Evolutionary conservation across 2,797 vertebrate species (phyloP).

Genomic region (Myoxocephalus aenaeus): DNA sequence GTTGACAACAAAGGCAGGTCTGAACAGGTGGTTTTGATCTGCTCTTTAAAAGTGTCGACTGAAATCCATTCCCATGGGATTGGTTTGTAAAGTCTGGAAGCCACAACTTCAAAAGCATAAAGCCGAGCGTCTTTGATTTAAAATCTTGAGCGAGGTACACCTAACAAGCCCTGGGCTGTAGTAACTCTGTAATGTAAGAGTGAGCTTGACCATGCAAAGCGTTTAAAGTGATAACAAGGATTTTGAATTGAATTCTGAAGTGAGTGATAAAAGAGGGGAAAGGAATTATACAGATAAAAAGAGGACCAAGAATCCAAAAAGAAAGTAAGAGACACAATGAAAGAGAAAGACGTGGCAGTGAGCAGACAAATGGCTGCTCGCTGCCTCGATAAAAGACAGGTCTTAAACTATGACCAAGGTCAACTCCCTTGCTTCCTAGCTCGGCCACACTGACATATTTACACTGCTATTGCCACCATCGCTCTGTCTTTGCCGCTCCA

Average conservation of each 20-base stretch:
- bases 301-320: constrained; percentile 9
- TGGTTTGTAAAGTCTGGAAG: constrained; percentile 29
- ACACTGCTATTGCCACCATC: constrained; percentile 53
- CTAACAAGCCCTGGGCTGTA: constrained; percentile 48
- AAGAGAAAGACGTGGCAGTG: constrained; percentile 18
- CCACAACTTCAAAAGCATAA: constrained; percentile 52
- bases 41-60: constrained; percentile 7
- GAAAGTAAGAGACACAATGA: constrained; percentile 26
- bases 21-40: constrained; percentile 1
- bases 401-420: constrained; percentile 83
- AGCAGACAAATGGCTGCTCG: constrained; percentile 63
- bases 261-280: constrained; percentile 35
- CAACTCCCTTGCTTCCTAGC: constrained; percentile 55
- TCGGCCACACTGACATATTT: constrained; percentile 68
- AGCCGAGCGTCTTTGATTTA: constrained; percentile 41
- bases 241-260: constrained; percentile 53
- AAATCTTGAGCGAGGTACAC: constrained; percentile 29
- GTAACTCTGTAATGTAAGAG: constrained; percentile 42
- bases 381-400: constrained; percentile 73
- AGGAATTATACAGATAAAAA: constrained; percentile 48
- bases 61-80: constrained; percentile 27
- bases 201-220: constrained; percentile 52
- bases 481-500: constrained; percentile 43
- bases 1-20: background rate
- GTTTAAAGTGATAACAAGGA: constrained; percentile 50